These are phyloP conservation scores for Trachelus tabidus DNA, from an alignment of 2,888 invertebrate species.

Conservation along the genomic window DNA sequence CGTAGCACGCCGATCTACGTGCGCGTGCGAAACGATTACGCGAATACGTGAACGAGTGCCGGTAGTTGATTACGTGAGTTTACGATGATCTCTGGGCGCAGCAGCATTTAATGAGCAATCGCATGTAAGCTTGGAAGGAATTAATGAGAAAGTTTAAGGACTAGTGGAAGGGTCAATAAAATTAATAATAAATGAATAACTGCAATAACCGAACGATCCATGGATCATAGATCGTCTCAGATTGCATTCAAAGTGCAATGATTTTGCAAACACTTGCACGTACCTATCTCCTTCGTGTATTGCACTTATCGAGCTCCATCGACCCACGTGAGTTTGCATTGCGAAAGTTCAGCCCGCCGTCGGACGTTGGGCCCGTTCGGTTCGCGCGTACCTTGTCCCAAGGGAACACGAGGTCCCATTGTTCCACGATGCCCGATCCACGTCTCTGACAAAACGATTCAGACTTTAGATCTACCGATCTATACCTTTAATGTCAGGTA, in stretches of 20 bases:
- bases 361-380: background rate
- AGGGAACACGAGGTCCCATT: background rate
- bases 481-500: background rate
- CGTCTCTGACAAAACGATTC: background rate
- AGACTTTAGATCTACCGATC: background rate
- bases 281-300: background rate
- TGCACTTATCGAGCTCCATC: background rate
- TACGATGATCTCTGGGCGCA: background rate
- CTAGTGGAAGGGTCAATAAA: background rate
- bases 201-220: background rate
- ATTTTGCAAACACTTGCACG: background rate
- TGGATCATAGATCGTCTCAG: background rate
- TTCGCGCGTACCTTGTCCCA: background rate
- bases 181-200: background rate
- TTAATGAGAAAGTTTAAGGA: background rate
- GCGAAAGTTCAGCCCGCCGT: background rate
- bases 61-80: background rate
- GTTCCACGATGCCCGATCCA: background rate
- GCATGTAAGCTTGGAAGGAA: background rate
- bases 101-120: background rate
- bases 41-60: background rate
- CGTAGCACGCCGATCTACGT: background rate
- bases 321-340: background rate
- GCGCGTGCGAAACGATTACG: background rate
- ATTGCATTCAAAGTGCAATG: background rate